phyloP scores from a whole-genome alignment of 64 coral and sea anemone genomes.

The Porites lutea region DNA sequence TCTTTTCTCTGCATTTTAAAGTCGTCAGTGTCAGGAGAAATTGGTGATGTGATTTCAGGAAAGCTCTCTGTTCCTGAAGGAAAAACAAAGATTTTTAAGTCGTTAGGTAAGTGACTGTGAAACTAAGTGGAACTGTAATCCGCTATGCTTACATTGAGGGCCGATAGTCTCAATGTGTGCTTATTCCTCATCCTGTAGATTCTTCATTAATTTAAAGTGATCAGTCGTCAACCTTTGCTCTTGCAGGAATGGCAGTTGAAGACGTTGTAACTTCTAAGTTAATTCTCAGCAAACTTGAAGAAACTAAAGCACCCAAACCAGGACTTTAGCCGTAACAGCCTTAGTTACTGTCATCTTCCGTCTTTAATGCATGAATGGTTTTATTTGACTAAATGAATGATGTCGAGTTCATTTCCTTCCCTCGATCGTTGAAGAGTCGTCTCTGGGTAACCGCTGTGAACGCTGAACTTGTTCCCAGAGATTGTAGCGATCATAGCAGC shows the following conservation, averaged over 20 bases:
- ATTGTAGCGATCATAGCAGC: no score
- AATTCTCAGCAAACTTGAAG: slow-evolving; percentile 39
- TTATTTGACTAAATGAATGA: no score
- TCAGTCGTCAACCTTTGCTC: background rate
- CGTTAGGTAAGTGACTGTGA: slow-evolving; percentile 80
- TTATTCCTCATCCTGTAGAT: no score
- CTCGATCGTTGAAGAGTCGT: no score
- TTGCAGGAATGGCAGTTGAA: slow-evolving; percentile 68
- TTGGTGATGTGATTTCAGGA: slow-evolving; percentile 90
- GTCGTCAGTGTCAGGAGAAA: slow-evolving; percentile 78
- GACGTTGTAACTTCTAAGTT: slow-evolving; percentile 74
- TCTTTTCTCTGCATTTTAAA: slow-evolving; percentile 1
- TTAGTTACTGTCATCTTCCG: background rate
- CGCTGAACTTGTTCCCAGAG: no score
- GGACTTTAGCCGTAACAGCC: background rate
- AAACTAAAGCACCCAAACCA: background rate
- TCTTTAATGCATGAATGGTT: no score
- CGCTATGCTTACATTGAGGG: no score
- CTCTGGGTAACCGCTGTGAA: no score
- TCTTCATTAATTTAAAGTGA: no score
- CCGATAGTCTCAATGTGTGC: no score
- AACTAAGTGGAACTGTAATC: background rate
- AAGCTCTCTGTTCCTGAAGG: slow-evolving; percentile 65
- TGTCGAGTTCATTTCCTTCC: no score
- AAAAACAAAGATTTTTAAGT: slow-evolving; percentile 87